Conservation (phyloP, 2,797 vertebrate genomes). For the Malacoraja senta region DNA sequence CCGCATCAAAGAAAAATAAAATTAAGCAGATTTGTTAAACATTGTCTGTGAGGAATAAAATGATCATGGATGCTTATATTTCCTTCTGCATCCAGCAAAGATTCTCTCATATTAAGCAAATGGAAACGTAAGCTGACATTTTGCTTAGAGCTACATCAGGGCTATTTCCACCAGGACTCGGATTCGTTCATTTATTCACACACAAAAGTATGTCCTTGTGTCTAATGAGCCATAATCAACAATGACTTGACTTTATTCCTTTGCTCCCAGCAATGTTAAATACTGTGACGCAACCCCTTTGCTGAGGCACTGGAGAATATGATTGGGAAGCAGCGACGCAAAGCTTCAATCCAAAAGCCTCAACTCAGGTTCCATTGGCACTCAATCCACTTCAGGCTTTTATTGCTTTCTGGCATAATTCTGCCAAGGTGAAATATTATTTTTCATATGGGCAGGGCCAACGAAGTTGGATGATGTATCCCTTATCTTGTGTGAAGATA, state of each 20-base stretch:
- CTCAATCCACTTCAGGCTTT: conserved; percentile 31
- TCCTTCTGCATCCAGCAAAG: conserved; percentile 68
- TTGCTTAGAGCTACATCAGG: conserved; percentile 69
- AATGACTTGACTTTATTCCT: conserved; percentile 72
- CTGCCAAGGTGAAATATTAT: conserved; percentile 3
- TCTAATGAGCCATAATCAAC: conserved; percentile 87
- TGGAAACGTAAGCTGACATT: conserved; percentile 76
- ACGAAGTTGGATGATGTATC: neutral
- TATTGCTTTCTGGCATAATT: conserved; percentile 31
- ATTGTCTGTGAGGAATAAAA: conserved; percentile 64
- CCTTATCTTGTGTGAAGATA: conserved; percentile 24
- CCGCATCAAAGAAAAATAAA: neutral
- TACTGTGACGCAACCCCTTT: conserved; percentile 57
- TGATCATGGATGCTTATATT: conserved; percentile 64
- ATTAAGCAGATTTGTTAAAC: conserved; percentile 34
- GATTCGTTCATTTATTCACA: conserved; percentile 70
- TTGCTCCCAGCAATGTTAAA: conserved; percentile 69
- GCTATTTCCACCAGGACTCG: conserved; percentile 67
- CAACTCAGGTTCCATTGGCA: conserved; percentile 36
- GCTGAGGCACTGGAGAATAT: conserved; percentile 58
- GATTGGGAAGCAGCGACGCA: conserved; percentile 56
- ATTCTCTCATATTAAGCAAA: conserved; percentile 70
- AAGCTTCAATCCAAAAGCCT: conserved; percentile 46
- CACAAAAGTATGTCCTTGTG: conserved; percentile 78
- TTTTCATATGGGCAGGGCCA: neutral